Evolutionary conservation across 1,140 invertebrate genomes (phyloP), one percentile per base, ranked within the genome.

Genomic region (Andrena cerasifolii): DNA sequence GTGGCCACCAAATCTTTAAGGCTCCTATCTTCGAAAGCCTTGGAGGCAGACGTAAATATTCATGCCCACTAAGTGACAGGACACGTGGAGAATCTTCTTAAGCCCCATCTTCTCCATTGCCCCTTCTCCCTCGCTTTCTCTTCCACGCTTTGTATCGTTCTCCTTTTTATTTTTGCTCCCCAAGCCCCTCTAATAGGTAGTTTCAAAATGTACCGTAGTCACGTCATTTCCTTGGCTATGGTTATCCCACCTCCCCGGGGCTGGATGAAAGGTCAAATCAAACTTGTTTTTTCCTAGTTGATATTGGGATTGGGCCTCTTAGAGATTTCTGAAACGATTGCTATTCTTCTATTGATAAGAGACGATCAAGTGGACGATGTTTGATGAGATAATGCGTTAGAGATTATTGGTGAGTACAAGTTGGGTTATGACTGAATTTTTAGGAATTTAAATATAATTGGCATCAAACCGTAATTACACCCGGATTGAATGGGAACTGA

Each of bases 1-100:
- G 31, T 40, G 18, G 54, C 47, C 26, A 58, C 73, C 14, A 71
- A 77, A 77, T 71, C 54, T 70, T 56, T 18, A 56, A 73, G 21
- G n/a, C 49, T 53, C 14, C 49, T 40, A 49, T 62, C 47, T 63
- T 53, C 53, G 76, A 68, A 40, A 40, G 40, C 24, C 51, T 81
- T 73, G 36, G 31, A 79, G 59, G 56, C 45, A 28, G 24, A 49
- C 54, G 66, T 86, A 84, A 86, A 86, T 86, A 86, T 86, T 86
- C 84, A 86, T 82, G 75, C 31, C 54, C 12, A 36, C 18, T 77
- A 84, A 86, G 72, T 79, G 72, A 76, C 66, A 70, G 49, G 53
- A 70, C 78, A 76, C 59, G 62, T 61, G 70, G 53, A 78, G 61
- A 65, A 58, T 74, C 70, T 26, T 66, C 79, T 53, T 56, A 54